phyloP scores from a whole-genome alignment of 2,888 invertebrate species.

The Heliconius sara region DNA sequence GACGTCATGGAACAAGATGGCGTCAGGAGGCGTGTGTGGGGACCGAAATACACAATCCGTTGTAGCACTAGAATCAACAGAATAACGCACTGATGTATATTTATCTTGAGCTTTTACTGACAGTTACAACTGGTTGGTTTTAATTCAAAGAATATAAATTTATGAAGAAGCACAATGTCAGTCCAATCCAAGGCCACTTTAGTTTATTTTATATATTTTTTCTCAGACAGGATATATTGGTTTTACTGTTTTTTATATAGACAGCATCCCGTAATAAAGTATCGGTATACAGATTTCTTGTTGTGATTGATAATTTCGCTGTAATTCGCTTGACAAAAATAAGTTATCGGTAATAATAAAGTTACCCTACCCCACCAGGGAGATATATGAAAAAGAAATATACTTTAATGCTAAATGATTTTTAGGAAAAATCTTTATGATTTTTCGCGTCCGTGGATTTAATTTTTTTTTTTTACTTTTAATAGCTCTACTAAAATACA shows the following conservation, averaged over 20 bases:
- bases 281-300: constrained; percentile 3
- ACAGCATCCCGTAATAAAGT: constrained; percentile 37
- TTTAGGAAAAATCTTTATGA: background rate
- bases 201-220: constrained; percentile 2
- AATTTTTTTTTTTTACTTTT: background rate
- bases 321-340: constrained; percentile 4
- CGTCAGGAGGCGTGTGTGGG: constrained; percentile 44
- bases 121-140: constrained; percentile 34
- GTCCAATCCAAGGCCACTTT: constrained; percentile 1
- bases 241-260: constrained; percentile 31
- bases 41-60: constrained; percentile 40
- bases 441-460: background rate
- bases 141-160: constrained; percentile 37
- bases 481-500: background rate
- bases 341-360: background rate
- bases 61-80: constrained; percentile 36
- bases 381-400: no score
- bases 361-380: background rate
- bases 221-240: constrained; percentile 1
- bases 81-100: constrained; percentile 37
- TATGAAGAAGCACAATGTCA: background rate
- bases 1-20: constrained; percentile 44
- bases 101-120: constrained; percentile 41
- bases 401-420: no score
- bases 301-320: background rate